Evolutionary conservation across 2,888 invertebrate genomes (phyloP), one percentile per base, ranked within the genome.

Genomic region (Pristionchus japonicus): DNA sequence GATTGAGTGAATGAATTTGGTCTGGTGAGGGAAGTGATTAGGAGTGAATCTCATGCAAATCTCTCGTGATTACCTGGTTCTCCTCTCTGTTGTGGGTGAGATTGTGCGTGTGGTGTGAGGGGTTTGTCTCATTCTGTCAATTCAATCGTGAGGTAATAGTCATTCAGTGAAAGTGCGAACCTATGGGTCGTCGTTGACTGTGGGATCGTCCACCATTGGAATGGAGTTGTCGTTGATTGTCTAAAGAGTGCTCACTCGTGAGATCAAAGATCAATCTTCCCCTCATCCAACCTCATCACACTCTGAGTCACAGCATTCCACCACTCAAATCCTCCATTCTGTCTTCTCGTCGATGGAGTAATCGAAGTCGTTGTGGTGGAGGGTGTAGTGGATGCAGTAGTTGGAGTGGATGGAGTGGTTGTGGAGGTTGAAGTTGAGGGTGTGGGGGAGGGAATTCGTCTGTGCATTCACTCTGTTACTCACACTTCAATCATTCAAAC

Each of bases 401-500:
- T n/a, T n/a, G n/a, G n/a, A n/a, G n/a, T n/a, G n/a, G n/a, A n/a
- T n/a, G n/a, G n/a, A n/a, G n/a, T n/a, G n/a, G n/a, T n/a, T n/a
- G n/a, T n/a, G n/a, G n/a, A n/a, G n/a, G n/a, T n/a, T n/a, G n/a
- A n/a, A n/a, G n/a, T 13, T n/a, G 61, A 61, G 1, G 67, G 31
- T 27, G 67, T 67, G 34, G 67, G 13, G 1, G 67, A 67, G 67
- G 67, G 34, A 67, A 34, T 31, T 74, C 13, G 31, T 70, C 70
- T 70, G 74, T 74, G 74, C 37, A 74, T 40, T 40, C 74, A 74
- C 74, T 40, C 74, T 40, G 23, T 74, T 40, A 74, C 23, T 40
- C 74, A 23, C 74, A 74, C 6, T 17, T n/a, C 31, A 67, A 27
- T 67, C n/a, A n/a, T n/a, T n/a, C n/a, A n/a, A 27, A 67, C n/a